These are phyloP conservation scores for Dendrolimus kikuchii DNA, from an alignment of 1,140 invertebrate species.

Conservation along the genomic window DNA sequence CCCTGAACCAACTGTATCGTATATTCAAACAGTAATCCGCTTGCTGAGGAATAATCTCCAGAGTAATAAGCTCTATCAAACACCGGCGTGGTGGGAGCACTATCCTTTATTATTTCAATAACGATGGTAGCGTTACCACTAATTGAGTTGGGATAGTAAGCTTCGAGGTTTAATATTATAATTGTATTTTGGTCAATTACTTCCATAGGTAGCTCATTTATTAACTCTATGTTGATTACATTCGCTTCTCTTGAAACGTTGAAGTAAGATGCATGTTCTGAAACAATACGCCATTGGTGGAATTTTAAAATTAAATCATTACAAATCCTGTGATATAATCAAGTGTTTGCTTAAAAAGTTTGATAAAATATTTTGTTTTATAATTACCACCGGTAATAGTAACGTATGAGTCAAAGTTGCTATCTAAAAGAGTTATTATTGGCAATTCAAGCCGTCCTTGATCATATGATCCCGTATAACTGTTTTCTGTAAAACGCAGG, in stretches of 20 bases:
- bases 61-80: slow-evolving; percentile 20
- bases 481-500: not conserved
- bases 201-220: slow-evolving; percentile 12
- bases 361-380: too few relatives aligned
- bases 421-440: too few relatives aligned
- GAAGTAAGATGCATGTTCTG: slow-evolving; percentile 21
- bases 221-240: slow-evolving; percentile 11
- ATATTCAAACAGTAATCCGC: slow-evolving; percentile 6
- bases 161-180: slow-evolving; percentile 19
- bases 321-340: too few relatives aligned
- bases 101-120: slow-evolving; percentile 19
- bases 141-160: slow-evolving; percentile 14
- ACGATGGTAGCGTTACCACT: slow-evolving; percentile 24
- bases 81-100: slow-evolving; percentile 10
- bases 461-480: too few relatives aligned
- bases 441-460: too few relatives aligned
- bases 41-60: slow-evolving; percentile 16
- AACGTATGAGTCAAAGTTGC: too few relatives aligned
- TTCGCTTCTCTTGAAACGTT: slow-evolving; percentile 2
- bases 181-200: slow-evolving; percentile 15
- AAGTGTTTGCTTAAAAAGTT: too few relatives aligned
- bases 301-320: slow-evolving; percentile 3
- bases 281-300: slow-evolving; percentile 6
- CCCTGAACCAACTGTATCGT: slow-evolving; percentile 9
- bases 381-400: too few relatives aligned